Base-by-base conservation (phyloP, 2,888 invertebrate species). In the Hirtodrosophila cameraria region DNA sequence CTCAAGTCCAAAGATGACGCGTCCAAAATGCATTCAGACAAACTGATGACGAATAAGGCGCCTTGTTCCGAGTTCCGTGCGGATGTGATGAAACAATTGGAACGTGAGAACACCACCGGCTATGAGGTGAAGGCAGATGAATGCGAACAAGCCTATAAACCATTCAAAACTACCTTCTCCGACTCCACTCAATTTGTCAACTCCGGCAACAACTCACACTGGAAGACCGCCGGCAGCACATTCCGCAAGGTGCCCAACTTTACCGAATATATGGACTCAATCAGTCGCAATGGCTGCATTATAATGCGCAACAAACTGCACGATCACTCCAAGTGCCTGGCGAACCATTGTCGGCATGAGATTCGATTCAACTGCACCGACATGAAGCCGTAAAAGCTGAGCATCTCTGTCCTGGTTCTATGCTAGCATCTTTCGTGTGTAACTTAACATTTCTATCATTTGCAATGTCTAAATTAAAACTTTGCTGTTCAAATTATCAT, bases 231-330 rank as follows among this genome's bases (percentile, higher is more conserved):
- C 0, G 36, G 70, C 1, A 68, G 63, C 20, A 75, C 80, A 1
- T 86, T 80, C 75, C 65, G 75, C 0, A 90, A 87, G 27, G 70
- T 74, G 45, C 81, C 87, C 6, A 86, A 78, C 52, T 86, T 90
- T 41, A 78, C 85, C 2, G 90, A 90, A 54, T 90, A 90, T 45
- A 89, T 90, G 89, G 90, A 90, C 52, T 88, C 89, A 1, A 89
- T 90, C 9, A 89, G 88, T 35, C 88, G 88, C 13, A 88, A 88
- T 7, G 90, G 90, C 5, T 89, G 90, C 62, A 79, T 90, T 0
- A 89, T 90, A 11, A 79, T 85, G 55, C 87, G 80, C 25, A 90
- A 89, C 60, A 88, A 88, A 2, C 78, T 90, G 45, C 90, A 90
- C 35, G 81, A 90, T 50, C 90, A 90, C 39, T 84, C 76, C 9